Percentiles rank a stretch among this genome's conserved stretches.
These are phyloP conservation scores for Hemibagrus wyckioides DNA, from an alignment of 2,113 vertebrate genomes.

Conservation along the genomic window DNA sequence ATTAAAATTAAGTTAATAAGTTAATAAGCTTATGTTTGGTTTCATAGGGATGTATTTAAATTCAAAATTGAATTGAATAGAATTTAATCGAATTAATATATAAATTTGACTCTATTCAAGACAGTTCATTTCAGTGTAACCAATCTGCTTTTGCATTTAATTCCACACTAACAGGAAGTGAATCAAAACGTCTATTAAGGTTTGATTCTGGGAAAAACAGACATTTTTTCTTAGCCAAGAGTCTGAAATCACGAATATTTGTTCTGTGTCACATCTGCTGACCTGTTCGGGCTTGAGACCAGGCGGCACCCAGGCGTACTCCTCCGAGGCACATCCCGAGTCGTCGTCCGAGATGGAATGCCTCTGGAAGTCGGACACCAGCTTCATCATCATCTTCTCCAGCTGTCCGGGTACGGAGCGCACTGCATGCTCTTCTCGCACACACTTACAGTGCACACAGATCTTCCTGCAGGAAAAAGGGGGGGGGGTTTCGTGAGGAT, in stretches of 20 bases:
- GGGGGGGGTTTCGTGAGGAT: constrained; percentile 1
- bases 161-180: neutral
- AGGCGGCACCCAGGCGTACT: constrained; percentile 90
- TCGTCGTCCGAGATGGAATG: constrained; percentile 88
- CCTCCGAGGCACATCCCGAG: constrained; percentile 88
- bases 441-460: constrained; percentile 90
- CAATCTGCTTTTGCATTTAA: too few species aligned
- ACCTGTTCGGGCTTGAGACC: constrained; percentile 92
- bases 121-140: too few species aligned
- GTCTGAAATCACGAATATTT: neutral
- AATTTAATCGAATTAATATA: too few species aligned
- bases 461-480: constrained; percentile 79
- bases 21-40: too few species aligned
- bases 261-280: constrained; percentile 33
- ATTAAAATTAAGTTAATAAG: too few species aligned
- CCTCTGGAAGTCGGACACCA: constrained; percentile 86
- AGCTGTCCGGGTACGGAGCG: constrained; percentile 80
- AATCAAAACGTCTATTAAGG: neutral
- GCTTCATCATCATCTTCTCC: constrained; percentile 86
- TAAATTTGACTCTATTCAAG: too few species aligned
- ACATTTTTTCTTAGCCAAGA: neutral
- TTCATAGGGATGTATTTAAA: too few species aligned
- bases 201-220: neutral
- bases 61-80: too few species aligned
- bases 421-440: constrained; percentile 84